These are phyloP conservation scores for Nannobrachium achirus DNA, from an alignment of 2,113 vertebrate genomes.

Conservation along the genomic window DNA sequence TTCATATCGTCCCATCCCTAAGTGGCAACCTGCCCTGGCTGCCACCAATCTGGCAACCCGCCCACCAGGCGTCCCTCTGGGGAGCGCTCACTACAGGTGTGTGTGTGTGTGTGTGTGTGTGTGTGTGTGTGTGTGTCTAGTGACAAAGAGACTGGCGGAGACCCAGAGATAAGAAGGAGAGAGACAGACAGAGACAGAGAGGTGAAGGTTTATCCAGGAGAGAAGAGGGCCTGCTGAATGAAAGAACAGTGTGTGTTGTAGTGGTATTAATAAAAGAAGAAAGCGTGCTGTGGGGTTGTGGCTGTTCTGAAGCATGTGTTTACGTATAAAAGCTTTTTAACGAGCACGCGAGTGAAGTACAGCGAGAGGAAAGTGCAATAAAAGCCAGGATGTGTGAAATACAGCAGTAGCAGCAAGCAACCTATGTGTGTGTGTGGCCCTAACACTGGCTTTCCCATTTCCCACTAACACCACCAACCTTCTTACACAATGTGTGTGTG, in stretches of 20 bases:
- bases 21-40: too few species aligned
- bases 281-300: constrained; percentile 38
- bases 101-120: not conserved
- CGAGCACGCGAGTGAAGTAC: constrained; percentile 50
- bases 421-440: not conserved
- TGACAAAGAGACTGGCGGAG: not conserved
- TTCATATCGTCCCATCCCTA: too few species aligned
- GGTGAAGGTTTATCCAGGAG: not conserved
- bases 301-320: constrained; percentile 58
- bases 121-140: not conserved
- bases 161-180: not conserved
- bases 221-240: not conserved
- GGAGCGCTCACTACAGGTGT: constrained; percentile 43
- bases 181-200: not conserved
- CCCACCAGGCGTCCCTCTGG: constrained; percentile 51
- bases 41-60: constrained; percentile 53
- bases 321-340: constrained; percentile 61
- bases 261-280: constrained; percentile 21
- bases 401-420: constrained; percentile 59
- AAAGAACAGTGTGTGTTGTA: constrained; percentile 14
- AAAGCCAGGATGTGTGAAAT: constrained; percentile 67
- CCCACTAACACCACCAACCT: too few species aligned
- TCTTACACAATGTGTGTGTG: not conserved
- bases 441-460: too few species aligned
- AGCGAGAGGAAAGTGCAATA: constrained; percentile 59